Conservation (phyloP, 2,113 vertebrate species). For the Aspidoscelis tigris region DNA sequence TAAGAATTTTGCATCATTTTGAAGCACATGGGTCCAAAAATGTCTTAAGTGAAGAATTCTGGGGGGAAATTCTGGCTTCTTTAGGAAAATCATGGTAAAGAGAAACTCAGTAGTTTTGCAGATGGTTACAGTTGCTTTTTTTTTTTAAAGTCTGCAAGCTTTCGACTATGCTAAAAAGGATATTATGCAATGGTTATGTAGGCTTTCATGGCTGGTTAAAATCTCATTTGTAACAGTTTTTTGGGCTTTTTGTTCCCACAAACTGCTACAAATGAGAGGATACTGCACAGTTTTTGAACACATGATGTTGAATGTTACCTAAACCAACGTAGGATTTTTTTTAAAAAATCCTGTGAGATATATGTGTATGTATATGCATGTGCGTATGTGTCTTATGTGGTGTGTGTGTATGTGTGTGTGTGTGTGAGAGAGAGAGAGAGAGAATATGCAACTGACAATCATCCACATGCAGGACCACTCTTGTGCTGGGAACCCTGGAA, state of each 20-base stretch:
- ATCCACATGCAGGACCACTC: background rate
- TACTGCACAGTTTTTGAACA: background rate
- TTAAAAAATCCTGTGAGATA: background rate
- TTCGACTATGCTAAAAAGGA: background rate
- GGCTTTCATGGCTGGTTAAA: too few relatives aligned
- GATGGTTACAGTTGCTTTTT: background rate
- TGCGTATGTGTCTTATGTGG: too few relatives aligned
- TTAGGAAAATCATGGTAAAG: background rate
- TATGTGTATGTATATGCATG: background rate
- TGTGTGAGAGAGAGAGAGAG: too few relatives aligned
- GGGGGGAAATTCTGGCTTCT: too few relatives aligned
- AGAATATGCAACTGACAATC: background rate
- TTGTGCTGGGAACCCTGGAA: background rate
- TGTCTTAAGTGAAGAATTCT: too few relatives aligned
- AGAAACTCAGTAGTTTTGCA: background rate
- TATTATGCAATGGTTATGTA: background rate
- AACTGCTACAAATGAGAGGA: too few relatives aligned
- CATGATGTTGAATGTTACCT: background rate
- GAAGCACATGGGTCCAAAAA: too few relatives aligned
- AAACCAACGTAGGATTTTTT: background rate
- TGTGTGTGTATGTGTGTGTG: too few relatives aligned
- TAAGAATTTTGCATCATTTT: too few relatives aligned
- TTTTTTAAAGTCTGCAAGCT: background rate
- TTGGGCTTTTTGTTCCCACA: too few relatives aligned
- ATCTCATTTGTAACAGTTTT: too few relatives aligned